Base-by-base conservation (phyloP, 2,888 invertebrate species). In the Formica aserva region DNA sequence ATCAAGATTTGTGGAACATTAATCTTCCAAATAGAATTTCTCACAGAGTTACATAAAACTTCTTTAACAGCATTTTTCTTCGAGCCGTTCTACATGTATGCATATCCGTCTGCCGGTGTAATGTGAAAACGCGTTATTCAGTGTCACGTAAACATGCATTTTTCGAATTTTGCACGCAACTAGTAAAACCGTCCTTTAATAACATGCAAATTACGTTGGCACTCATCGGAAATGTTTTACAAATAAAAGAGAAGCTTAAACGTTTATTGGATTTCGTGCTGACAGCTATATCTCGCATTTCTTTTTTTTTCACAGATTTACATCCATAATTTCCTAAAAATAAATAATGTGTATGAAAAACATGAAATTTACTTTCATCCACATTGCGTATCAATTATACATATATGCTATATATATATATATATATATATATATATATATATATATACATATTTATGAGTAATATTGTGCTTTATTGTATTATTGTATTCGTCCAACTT, bases 11-110 rank as follows among this genome's bases (percentile, higher is more conserved):
- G 78, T 35, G 78, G 72, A 72, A 78, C 78, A 78, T 78, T 78
- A 78, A 78, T 78, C 78, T 78, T 78, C 72, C 72, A 78, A 78
- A 78, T 78, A 78, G 78, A 78, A 78, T 78, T 78, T 78, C 78
- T 78, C 72, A 78, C 78, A 72, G 60, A 78, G 78, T 78, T 78
- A 78, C 72, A 78, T 78, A 72, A 78, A 78, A 72, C 72, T 78
- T 78, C 45, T 78, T 78, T 60, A 78, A 78, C 78, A 78, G 60
- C 78, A 78, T 78, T 78, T 78, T 78, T 78, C 78, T 78, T 78
- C 78, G 45, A 57, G 78, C 71, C 48, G 57, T 77, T 69, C 22
- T 60, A 60, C 45, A 71, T 45, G 45, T 72, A 78, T 72, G 78
- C 60, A 72, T 72, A 60, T 78, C 35, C 72, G 72, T 62, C 71